Evolutionary conservation across 2,888 invertebrate species (phyloP), one percentile per base, ranked within the genome.

Genomic region (Heliconius aoede): DNA sequence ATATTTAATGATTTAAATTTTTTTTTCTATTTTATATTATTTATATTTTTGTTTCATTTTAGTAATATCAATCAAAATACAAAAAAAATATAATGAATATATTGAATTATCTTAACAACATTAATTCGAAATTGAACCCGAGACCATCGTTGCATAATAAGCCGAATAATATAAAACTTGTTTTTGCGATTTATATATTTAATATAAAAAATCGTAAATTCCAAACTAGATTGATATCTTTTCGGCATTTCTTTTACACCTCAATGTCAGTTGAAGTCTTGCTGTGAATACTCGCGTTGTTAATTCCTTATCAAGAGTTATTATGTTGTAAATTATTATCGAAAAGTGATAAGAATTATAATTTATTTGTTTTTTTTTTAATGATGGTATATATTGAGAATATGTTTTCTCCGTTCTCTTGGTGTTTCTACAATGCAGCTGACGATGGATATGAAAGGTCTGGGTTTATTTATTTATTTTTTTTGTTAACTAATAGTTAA

Each of bases 361-460:
- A 74, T 81, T 76, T 72, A 40, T 78, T 28, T 69, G 76, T 71
- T n/a, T 46, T 58, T 24, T 36, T 65, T 36, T 15, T 4, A 24
- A 21, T 24, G 13, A 11, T 18, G 11, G 0, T 24, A 9, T 55
- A 55, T 36, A 3, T 24, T 36, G 65, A 8, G 40, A 67, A 83
- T 46, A 87, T 88, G 83, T 83, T 91, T 71, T 88, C 91, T 8
- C 91, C 92, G 15, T 90, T 93, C 73, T 88, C 90, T 1, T 91
- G 91, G 89, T 93, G 93, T 85, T 90, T 90, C 73, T 80, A 86
- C 3, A 84, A 84, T 61, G 83, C 82, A 1, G 76, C 80, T 36
- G 86, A 85, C n/a, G 90, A 91, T 69, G 85, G 85, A 78, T 88
- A 86, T 78, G 88, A 87, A 69, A 85, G 86, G 86, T 87, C 82